Base-by-base conservation (phyloP, 2,797 vertebrate genomes). In the Mormyrops attenuatus region DNA sequence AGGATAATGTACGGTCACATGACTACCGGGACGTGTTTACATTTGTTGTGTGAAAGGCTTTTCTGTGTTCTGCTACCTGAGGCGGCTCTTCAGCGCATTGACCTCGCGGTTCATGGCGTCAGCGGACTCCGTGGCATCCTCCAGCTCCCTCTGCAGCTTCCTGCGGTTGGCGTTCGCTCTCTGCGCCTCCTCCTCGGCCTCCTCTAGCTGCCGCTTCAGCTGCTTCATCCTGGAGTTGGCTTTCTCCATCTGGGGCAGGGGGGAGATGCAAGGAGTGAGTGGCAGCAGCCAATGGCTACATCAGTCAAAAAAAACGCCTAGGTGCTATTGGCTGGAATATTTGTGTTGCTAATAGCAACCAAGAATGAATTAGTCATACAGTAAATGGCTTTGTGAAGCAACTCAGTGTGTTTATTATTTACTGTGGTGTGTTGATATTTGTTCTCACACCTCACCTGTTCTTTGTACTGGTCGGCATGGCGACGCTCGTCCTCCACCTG, bases 401-500 rank as follows among this genome's bases (percentile, higher is more conserved):
- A 9, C 60, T 63, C 17, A 0, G 17, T n/a, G 73, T 47, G 38
- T 38, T 41, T 17, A 17, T 41, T 34, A 41, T 26, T 41, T 77
- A 77, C 15, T 20, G 17, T 38, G 69, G 15, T 38, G 69, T 20
- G 20, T 53, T 30, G 47, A 11, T 13, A 3, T 26, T 85, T 49
- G 44, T 5, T 47, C 11, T 47, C 17, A 6, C 3, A 5, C 55
- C 88, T 91, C 85, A 99, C 98, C 97, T 99, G 98, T 87, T 99
- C 98, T 91, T 99, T 99, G 93, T 97, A 99, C 94, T 99, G 98
- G 93, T 99, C 98, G 0, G 97, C 97, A 0, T 99, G 98, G 8
- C 98, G 96, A n/a, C 97, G 97, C 90, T 99, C 98, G 0, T 99
- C 98, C 91, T 99, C 98, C 91, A 99, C 97, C 94, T 99, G 98